Evolutionary conservation across 2,113 vertebrate species (phyloP).

Genomic region (Trinectes maculatus): DNA sequence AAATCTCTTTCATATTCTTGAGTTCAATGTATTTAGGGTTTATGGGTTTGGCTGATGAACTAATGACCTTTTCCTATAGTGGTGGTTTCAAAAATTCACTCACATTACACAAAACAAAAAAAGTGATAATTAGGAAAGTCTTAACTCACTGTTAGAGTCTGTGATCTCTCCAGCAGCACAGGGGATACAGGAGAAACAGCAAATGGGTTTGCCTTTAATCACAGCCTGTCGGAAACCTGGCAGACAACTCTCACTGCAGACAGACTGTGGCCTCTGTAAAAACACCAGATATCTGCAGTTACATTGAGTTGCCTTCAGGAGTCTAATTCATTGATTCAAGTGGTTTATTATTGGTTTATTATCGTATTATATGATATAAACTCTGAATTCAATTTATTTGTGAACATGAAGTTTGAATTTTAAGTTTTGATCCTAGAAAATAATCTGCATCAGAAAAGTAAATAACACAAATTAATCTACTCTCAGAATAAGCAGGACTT

Average conservation of each 20-base stretch:
- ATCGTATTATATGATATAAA: neutral
- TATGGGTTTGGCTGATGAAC: neutral
- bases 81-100: neutral
- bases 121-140: neutral
- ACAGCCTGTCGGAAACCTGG: conserved; percentile 79
- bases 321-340: neutral
- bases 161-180: conserved; percentile 83
- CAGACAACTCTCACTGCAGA: conserved; percentile 81
- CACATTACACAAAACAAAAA: neutral
- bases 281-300: conserved; percentile 30
- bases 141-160: conserved; percentile 76
- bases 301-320: neutral
- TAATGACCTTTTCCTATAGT: neutral
- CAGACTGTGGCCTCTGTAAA: conserved; percentile 77
- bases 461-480: neutral
- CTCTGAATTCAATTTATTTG: neutral
- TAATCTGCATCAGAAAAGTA: neutral
- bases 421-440: neutral
- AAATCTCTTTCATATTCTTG: too few relatives aligned
- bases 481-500: neutral
- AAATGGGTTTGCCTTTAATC: conserved; percentile 81
- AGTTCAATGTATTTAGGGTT: too few relatives aligned
- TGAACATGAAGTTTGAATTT: neutral
- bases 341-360: too few relatives aligned
- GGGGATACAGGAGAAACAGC: conserved; percentile 81